Percentiles rank a stretch among this genome's conserved stretches.
Evolutionary conservation across 37 sponge, comb jelly and placozoan species (phyloP).

Genomic region (Halisarca cf. caerulea): DNA sequence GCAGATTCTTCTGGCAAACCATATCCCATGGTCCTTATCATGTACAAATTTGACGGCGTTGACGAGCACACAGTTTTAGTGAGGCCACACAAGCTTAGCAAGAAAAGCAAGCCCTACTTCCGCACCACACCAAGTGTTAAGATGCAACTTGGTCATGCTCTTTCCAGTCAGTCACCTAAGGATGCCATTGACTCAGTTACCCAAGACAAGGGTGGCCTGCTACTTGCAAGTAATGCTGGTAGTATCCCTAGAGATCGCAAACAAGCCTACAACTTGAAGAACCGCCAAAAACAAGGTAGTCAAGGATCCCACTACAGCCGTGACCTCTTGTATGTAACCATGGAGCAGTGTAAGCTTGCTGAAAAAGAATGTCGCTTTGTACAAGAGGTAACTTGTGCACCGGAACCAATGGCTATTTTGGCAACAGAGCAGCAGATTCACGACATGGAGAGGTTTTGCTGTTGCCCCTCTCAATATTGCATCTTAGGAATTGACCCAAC

Average conservation of each 20-base stretch:
- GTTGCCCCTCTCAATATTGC: not conserved
- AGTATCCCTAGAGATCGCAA: not conserved
- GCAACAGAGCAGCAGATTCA: not conserved
- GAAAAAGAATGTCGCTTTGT: not conserved
- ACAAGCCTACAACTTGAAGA: constrained; percentile 23
- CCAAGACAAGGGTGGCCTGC: constrained; percentile 8
- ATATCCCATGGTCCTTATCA: constrained; percentile 5
- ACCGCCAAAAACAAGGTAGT: not conserved
- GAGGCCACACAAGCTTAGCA: constrained; percentile 6
- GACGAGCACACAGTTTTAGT: not conserved
- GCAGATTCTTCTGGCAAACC: not conserved
- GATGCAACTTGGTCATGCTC: not conserved
- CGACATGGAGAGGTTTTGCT: constrained; percentile 6
- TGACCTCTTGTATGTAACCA: not conserved
- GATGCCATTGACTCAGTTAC: not conserved
- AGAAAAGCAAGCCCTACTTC: constrained; percentile 8
- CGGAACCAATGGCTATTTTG: not conserved
- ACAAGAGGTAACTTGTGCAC: constrained; percentile 11
- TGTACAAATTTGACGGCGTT: constrained; percentile 31
- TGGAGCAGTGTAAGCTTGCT: not conserved
- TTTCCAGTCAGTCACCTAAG: constrained; percentile 3
- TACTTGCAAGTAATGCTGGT: not conserved
- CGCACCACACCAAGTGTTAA: constrained; percentile 16
- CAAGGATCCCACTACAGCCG: not conserved
- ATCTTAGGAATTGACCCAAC: too few species aligned